Base-by-base conservation (phyloP, 1,140 invertebrate genomes). In the Caenorhabditis remanei region DNA sequence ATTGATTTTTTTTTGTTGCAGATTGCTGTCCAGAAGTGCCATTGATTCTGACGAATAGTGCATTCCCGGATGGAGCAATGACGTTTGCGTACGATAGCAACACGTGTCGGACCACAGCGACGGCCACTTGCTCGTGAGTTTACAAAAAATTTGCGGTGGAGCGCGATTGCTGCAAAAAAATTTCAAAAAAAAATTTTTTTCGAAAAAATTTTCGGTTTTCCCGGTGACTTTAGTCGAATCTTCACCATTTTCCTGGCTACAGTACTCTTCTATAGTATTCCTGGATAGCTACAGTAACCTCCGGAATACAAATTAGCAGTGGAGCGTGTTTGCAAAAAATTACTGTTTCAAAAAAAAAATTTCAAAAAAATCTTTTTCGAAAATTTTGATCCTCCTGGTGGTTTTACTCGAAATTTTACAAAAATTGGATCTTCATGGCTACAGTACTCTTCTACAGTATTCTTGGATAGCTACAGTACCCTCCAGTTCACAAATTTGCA, bases 1-100 rank as follows among this genome's bases (percentile, higher is more conserved):
- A 63, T 63, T 32, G 8, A 63, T 63, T 8, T 24, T 71, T 41
- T 65, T 41, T 41, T 71, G 9, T 75, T 75, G 6, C 46, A 79
- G 71, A 79, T 50, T 79, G 71, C 46, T 79, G 71, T n/a, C 71
- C 71, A 24, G 11, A 1, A 79, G 71, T 79, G 4, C 71, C 71
- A 4, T n/a, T 24, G 4, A 50, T 79, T n/a, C 46, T 79, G 4
- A 50, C 71, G 5, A 24, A 53, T 16, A 53, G 19, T 24, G 46
- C n/a, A 2, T 50, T 79, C 46, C 71, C 71, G 4, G 71, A 79
- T 79, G 71, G 71, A 79, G 24, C 43, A 79, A n/a, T 21, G 8
- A 24, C 71, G 1, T 79, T 50, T 24, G 43, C 46, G 0, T 79
- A 79, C 6, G 24, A 79, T 24, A 50, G 46, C 32, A 6, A 21